Evolutionary conservation across 2,888 invertebrate genomes (phyloP), one percentile per base, ranked within the genome.

Genomic region (Drosophila lutescens): DNA sequence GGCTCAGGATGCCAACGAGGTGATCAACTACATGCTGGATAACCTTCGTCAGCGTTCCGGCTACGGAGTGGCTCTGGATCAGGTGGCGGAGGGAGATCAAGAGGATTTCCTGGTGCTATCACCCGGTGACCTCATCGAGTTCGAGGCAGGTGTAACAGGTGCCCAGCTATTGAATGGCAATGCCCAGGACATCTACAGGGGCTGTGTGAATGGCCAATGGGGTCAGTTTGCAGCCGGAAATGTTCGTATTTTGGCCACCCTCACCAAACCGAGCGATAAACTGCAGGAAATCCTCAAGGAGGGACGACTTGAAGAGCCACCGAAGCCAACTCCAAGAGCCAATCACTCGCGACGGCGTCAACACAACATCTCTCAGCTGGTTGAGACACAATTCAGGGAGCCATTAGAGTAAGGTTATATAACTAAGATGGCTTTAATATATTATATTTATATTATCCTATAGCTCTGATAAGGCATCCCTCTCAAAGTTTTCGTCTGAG

Each of bases 191-290:
- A 96, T 95, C 95, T 95, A 95, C 61, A 94, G 94, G 57, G 97
- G 97, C 13, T 93, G 94, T 79, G 94, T 95, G 56, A 95, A 95
- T 68, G 94, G 94, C 1, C 93, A 94, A 74, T 93, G 94, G 82
- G 98, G 98, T 0, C 94, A 97, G 82, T 98, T 98, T 92, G 96
- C 97, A 0, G 95, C 96, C 0, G 97, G 98, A 88, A 95, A 95
- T 89, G 96, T 98, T 15, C 96, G 97, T 83, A 95, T 98, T 57
- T 92, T 99, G 74, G 97, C 98, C 6, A 96, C 97, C 1, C 93
- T 98, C 74, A 93, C 94, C 3, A 94, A 94, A 90, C 98, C 98
- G 0, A 94, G 96, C 92, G 92, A 58, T 93, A 94, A 73, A 94
- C 96, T 75, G 87, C 97, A 62, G 76, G 94, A 94, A 76, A 92